These are phyloP conservation scores for Drosophila colorata DNA, from an alignment of 2,888 invertebrate genomes.

Conservation along the genomic window DNA sequence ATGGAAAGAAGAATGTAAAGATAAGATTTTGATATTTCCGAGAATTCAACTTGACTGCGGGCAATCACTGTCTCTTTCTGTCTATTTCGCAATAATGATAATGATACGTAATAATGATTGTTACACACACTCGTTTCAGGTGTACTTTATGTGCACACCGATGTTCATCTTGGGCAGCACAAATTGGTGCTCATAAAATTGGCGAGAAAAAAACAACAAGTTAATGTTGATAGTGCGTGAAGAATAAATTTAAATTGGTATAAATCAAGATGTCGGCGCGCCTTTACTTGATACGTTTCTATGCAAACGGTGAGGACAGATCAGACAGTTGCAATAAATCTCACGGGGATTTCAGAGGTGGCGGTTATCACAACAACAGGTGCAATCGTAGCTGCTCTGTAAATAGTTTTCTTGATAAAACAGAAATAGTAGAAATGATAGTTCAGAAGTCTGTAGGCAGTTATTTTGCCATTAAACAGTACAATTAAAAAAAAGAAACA, in stretches of 20 bases:
- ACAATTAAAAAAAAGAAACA: too few species aligned
- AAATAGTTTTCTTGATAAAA: conserved; percentile 30
- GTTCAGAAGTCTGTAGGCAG: background rate
- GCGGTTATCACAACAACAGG: conserved; percentile 39
- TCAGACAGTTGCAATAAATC: conserved; percentile 53
- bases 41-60: conserved; percentile 8
- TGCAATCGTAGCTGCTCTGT: background rate
- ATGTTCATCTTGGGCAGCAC: conserved; percentile 1
- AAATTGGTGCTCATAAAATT: conserved; percentile 26
- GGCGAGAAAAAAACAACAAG: conserved; percentile 47
- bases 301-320: conserved; percentile 12
- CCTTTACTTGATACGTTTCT: background rate
- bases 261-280: conserved; percentile 53
- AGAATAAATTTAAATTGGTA: conserved; percentile 63
- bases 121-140: background rate
- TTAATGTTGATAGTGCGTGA: conserved; percentile 64
- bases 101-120: conserved; percentile 5
- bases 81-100: conserved; percentile 16
- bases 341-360: conserved; percentile 56
- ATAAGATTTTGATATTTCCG: conserved; percentile 28
- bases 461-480: background rate
- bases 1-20: background rate
- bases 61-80: conserved; percentile 32
- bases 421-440: background rate
- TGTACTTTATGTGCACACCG: background rate